phyloP scores from a whole-genome alignment of 2,113 vertebrate species.

The Sisor rabdophorus region DNA sequence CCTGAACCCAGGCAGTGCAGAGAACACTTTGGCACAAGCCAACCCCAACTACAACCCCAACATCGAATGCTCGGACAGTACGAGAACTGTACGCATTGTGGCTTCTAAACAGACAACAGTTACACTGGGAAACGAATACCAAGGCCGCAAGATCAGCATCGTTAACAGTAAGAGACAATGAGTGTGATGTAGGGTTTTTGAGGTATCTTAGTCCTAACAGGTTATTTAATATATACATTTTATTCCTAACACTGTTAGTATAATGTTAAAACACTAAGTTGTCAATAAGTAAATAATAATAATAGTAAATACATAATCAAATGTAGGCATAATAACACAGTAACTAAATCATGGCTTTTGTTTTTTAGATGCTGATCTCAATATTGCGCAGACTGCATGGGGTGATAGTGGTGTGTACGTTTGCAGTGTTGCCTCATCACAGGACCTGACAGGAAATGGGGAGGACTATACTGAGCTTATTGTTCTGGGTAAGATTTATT shows the following conservation, averaged over 20 bases:
- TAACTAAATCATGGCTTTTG: not conserved
- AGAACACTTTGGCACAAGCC: conserved; percentile 67
- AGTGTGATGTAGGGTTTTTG: not conserved
- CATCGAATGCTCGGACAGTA: conserved; percentile 78
- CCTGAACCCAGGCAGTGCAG: conserved; percentile 75
- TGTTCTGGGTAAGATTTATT: conserved; percentile 75
- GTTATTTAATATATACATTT: too few species aligned
- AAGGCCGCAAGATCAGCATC: conserved; percentile 80
- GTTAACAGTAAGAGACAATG: conserved; percentile 64
- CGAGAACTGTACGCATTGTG: conserved; percentile 76
- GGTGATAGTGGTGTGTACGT: conserved; percentile 86
- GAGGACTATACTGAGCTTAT: conserved; percentile 82
- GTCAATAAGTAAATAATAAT: not conserved
- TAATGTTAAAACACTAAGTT: not conserved
- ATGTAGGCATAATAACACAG: not conserved
- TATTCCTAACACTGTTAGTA: not conserved
- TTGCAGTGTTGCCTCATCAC: conserved; percentile 72
- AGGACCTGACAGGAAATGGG: conserved; percentile 78
- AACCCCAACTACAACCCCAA: conserved; percentile 83
- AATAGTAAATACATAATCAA: not conserved
- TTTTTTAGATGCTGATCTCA: conserved; percentile 77
- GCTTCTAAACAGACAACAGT: conserved; percentile 78
- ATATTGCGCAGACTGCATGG: conserved; percentile 80
- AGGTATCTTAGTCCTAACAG: too few species aligned
- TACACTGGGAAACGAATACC: conserved; percentile 72